A percentile compares a stretch with the other conserved stretches of the same genome.
These are phyloP conservation scores for Heliconius hermathena DNA, from an alignment of 1,140 invertebrate species.

Conservation along the genomic window DNA sequence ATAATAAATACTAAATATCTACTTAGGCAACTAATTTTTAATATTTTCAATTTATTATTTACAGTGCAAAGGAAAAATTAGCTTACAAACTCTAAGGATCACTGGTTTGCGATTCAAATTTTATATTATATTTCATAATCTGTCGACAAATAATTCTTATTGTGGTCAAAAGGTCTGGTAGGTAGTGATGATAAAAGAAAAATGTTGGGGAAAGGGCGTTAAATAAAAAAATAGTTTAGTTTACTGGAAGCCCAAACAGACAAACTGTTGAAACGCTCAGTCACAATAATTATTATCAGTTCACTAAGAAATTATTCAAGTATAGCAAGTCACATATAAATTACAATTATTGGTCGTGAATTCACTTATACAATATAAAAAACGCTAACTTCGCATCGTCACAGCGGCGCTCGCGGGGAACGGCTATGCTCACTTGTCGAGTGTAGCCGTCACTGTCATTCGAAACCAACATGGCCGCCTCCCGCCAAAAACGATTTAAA, in stretches of 20 bases:
- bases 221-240: conserved; percentile 64
- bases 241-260: conserved; percentile 80
- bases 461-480: conserved; percentile 43
- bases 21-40: conserved; percentile 60
- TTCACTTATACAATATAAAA: conserved; percentile 65
- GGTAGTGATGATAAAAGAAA: not conserved
- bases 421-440: not conserved
- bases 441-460: not conserved
- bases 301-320: conserved; percentile 76
- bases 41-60: conserved; percentile 61
- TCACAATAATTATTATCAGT: conserved; percentile 73
- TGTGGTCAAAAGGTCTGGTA: conserved; percentile 12
- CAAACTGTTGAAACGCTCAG: conserved; percentile 77
- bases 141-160: conserved; percentile 19
- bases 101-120: conserved; percentile 52
- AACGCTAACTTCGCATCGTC: conserved; percentile 71
- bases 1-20: conserved; percentile 71
- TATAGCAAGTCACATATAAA: conserved; percentile 66
- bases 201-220: conserved; percentile 43
- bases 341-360: conserved; percentile 81
- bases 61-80: conserved; percentile 68
- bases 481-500: conserved; percentile 58
- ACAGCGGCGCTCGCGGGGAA: conserved; percentile 59
- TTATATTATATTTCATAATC: conserved; percentile 12
- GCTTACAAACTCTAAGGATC: conserved; percentile 54